Percentiles rank a stretch among this genome's conserved stretches.
Evolutionary conservation across 1,140 invertebrate species (phyloP).

Genomic region (Drosophila nikananu): DNA sequence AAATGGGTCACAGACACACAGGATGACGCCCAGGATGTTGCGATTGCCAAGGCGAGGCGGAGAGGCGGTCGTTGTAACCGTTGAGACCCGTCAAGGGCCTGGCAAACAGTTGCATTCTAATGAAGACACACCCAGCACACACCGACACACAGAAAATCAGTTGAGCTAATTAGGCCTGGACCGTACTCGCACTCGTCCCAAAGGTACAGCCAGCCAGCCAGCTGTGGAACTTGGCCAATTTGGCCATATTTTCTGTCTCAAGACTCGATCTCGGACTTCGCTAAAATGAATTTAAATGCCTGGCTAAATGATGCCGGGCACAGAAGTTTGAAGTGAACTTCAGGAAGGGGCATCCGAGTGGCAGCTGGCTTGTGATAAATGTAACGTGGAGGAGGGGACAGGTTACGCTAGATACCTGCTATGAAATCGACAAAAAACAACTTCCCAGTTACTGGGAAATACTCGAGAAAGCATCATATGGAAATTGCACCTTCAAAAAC

Average conservation of each 20-base stretch:
- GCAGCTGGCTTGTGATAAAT: conserved; percentile 7
- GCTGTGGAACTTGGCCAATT: conserved; percentile 25
- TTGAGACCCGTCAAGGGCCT: conserved; percentile 31
- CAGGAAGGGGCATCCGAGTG: conserved; percentile 13
- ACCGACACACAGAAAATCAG: conserved; percentile 32
- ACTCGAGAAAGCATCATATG: not conserved
- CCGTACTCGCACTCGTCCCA: not conserved
- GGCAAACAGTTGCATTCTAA: conserved; percentile 77
- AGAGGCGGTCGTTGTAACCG: conserved; percentile 10
- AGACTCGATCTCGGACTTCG: conserved; percentile 10
- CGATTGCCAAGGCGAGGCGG: conserved; percentile 12
- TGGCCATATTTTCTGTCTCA: conserved; percentile 37
- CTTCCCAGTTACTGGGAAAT: too few relatives aligned
- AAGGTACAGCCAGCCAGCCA: conserved; percentile 13
- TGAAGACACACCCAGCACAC: conserved; percentile 49
- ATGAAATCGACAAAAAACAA: not conserved
- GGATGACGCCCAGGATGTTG: conserved; percentile 32
- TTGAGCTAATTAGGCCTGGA: conserved; percentile 56
- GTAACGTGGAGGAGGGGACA: not conserved
- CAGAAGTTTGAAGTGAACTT: conserved; percentile 45
- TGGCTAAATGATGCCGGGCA: conserved; percentile 26
- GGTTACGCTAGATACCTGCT: not conserved
- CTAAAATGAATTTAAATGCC: conserved; percentile 53
- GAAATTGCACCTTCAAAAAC: not conserved
- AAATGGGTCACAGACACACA: conserved; percentile 63